Evolutionary conservation across 1,140 invertebrate species (phyloP), one percentile per base, ranked within the genome.

Genomic region (Ceratosolen solmsi): DNA sequence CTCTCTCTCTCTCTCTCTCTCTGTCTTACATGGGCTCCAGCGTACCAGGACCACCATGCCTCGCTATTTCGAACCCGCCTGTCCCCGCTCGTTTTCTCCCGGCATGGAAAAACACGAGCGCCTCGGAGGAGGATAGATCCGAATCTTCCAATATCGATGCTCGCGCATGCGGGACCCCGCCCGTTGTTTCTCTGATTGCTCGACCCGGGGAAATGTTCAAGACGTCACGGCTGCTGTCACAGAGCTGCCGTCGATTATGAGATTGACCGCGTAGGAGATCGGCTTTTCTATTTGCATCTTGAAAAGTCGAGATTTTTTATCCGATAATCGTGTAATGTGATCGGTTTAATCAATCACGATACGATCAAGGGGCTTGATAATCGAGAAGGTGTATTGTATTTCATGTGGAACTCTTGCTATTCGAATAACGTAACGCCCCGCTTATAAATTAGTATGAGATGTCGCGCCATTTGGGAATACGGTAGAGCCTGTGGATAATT

Each of bases 41-140:
- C 46, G 83, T 79, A 74, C 49, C 65, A 63, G 76, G 89, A 89
- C 89, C 89, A 90, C 89, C 89, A 84, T 73, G 79, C 17, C 56
- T 58, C 15, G 56, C 25, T 73, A 73, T 80, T 68, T 33, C 51
- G 51, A 54, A 7, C 58, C 65, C 41, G 5, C 20, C 65, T 9
- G 8, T 38, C 65, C 30, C 36, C 65, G 8, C 36, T 73, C 22
- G 70, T 27, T 82, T 79, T 79, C 9, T 79, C 73, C 38, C 73
- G 70, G 15, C 56, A 51, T 30, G 79, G 79, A 74, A 65, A 49
- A 80, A 54, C 71, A 74, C 36, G 71, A 74, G 41, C 79, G 22
- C 79, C 74, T 58, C 20, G 54, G 3, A 22, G n/a, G 49, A 36
- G 30, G 27, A 70, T 54, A 56, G 20, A 54, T 49, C n/a, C 41